Percentiles rank a stretch among this genome's conserved stretches.
Conservation (phyloP, 1,140 invertebrate species). For the Drosophila neocordata region DNA sequence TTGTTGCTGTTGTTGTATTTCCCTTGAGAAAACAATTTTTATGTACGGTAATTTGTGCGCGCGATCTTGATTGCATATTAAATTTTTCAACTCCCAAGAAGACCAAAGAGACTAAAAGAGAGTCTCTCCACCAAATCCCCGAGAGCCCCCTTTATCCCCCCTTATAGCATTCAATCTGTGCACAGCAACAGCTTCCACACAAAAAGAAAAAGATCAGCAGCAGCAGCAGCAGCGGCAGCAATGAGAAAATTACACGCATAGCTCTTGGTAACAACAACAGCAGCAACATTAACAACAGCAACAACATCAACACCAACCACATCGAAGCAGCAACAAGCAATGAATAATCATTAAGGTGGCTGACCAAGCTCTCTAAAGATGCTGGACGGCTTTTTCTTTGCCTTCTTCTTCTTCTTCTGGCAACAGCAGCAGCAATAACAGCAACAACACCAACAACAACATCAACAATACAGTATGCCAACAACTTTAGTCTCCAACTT, state of each 20-base stretch:
- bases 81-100: slow-evolving; percentile 53
- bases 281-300: slow-evolving; percentile 24
- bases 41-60: slow-evolving; percentile 80
- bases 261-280: slow-evolving; percentile 31
- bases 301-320: slow-evolving; percentile 40
- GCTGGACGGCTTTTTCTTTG: slow-evolving; percentile 33
- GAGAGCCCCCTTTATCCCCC: background rate
- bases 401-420: slow-evolving; percentile 6
- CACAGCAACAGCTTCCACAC: slow-evolving; percentile 25
- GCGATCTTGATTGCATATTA: slow-evolving; percentile 81
- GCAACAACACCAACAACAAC: background rate
- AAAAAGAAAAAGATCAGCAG: background rate
- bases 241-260: slow-evolving; percentile 81
- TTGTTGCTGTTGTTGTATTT: slow-evolving; percentile 36
- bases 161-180: background rate
- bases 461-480: background rate
- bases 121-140: background rate
- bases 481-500: background rate
- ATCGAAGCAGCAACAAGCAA: slow-evolving; percentile 47
- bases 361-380: slow-evolving; percentile 46
- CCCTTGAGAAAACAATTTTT: slow-evolving; percentile 80
- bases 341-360: slow-evolving; percentile 77
- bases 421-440: background rate
- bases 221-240: slow-evolving; percentile 38
- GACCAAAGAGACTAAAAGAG: slow-evolving; percentile 17